Evolutionary conservation across 2,797 vertebrate species (phyloP), one percentile per base, ranked within the genome.

Genomic region (Coilia nasus): DNA sequence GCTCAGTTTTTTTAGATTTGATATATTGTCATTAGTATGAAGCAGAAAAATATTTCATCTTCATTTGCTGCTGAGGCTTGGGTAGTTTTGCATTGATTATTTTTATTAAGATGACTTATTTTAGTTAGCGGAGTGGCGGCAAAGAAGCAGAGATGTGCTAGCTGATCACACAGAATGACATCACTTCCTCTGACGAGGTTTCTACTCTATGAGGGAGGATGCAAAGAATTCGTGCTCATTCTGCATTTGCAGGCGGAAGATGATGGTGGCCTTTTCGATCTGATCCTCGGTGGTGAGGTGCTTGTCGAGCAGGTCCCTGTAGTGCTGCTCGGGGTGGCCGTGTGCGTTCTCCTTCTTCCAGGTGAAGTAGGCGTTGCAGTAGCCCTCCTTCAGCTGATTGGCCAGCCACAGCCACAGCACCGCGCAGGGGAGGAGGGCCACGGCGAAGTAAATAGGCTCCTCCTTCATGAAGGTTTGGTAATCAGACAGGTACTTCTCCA

Each of bases 171-270:
- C 35, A 41, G 35, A 41, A 41, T 41, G 35, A 41, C 35, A 41
- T 41, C 35, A 41, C 35, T 41, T 41, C 35, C 35, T 41, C 35
- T 41, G 35, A 41, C 35, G 35, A 41, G 2, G 35, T 5, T 62
- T 62, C 10, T 62, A 28, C 64, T 71, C 64, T 31, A 14, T 6
- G 14, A 71, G 64, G 81, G 87, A 88, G 2, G 85, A 81, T 1
- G 7, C 31, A 85, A 91, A 91, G 83, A 91, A 91, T 28, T 83
- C 28, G 2, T 87, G 57, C 81, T 91, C 89, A 50, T 91, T 83
- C 21, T 87, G 82, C 84, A 91, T 87, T 82, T 91, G 89, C 15
- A 0, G 0, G 0, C 71, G 71, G 62, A 91, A 90, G n/a, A 89
- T 46, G 47, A 0, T 0, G 21, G 60, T 46, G 31, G 88, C 90